Base-by-base conservation (phyloP, 2,113 vertebrate genomes). In the Cyphomyrus plagiostoma region DNA sequence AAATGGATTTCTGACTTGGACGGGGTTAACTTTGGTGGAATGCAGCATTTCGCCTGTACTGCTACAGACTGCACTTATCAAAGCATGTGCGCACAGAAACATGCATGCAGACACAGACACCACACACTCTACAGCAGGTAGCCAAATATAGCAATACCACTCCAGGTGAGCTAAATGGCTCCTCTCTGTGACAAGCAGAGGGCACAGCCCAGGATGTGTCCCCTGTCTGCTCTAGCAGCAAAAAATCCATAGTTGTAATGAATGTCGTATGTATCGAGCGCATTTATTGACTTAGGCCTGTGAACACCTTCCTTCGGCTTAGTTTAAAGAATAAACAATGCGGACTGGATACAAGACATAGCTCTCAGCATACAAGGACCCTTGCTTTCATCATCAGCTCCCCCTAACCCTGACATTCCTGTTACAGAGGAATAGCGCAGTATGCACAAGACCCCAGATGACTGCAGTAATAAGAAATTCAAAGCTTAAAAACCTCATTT, bases 221-320 rank as follows among this genome's bases (percentile, higher is more conserved):
- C 58, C 50, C 70, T 58, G 70, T 88, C 89, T 88, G 52, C 83
- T 90, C 39, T 46, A 88, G 56, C 86, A 83, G 58, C 39, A 80
- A 83, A 83, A 80, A 90, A 83, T 83, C 70, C 7, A 90, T 88
- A 88, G 52, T 26, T 39, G 52, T 90, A 90, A 90, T 88, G 86
- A 84, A 88, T 83, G 62, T 70, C 39, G 23, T 84, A 45, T 84
- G 70, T 88, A 90, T 88, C 30, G 50, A 90, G 35, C 35, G 82
- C 56, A 62, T 84, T 15, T 90, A 90, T 83, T 49, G 89, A 88
- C 52, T 8, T 42, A 83, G 52, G 46, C 49, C 23, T 52, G 66
- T 35, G 39, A 56, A 83, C 49, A 82, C 89, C 86, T 49, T 49
- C 48, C 52, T 50, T 70, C 8, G 11, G 89, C 50, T 88, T 84